A percentile compares a stretch with the other conserved stretches of the same genome.
Conservation (phyloP, 2,113 vertebrate species). For the Varanus komodoensis region DNA sequence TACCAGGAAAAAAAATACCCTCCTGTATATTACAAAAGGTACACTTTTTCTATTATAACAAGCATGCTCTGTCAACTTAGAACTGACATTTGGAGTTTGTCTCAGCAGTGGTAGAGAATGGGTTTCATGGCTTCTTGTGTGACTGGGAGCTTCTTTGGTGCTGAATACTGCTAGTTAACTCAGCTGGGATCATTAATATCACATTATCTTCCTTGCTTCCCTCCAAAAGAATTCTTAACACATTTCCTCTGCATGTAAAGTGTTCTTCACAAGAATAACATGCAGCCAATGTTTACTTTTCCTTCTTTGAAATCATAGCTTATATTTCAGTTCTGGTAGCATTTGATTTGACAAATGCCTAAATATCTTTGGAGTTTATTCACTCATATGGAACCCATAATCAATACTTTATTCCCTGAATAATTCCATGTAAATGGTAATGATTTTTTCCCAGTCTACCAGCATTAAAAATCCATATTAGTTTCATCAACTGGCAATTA, state of each 20-base stretch:
- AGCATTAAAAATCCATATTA: conserved; percentile 71
- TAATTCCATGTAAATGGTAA: conserved; percentile 65
- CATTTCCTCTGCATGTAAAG: background rate
- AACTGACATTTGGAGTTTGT: background rate
- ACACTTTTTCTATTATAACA: background rate
- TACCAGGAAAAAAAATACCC: background rate
- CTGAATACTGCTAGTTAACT: background rate
- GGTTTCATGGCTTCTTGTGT: background rate
- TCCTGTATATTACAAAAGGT: background rate
- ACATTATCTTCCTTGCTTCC: conserved; percentile 43
- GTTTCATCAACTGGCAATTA: conserved; percentile 67
- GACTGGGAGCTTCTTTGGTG: conserved; percentile 19
- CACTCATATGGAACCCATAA: conserved; percentile 51
- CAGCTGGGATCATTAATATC: conserved; percentile 23
- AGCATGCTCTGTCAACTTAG: background rate
- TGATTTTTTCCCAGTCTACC: conserved; percentile 59
- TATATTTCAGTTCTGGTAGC: conserved; percentile 43
- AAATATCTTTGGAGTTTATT: conserved; percentile 52
- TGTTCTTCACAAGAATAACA: conserved; percentile 37
- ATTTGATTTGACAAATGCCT: conserved; percentile 59
- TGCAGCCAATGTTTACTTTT: conserved; percentile 2
- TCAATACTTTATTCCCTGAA: conserved; percentile 70
- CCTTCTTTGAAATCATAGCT: background rate
- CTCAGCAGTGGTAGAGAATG: background rate
- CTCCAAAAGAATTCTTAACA: background rate